These are phyloP conservation scores for Callimorpha dominula DNA, from an alignment of 2,888 invertebrate species.

Conservation along the genomic window DNA sequence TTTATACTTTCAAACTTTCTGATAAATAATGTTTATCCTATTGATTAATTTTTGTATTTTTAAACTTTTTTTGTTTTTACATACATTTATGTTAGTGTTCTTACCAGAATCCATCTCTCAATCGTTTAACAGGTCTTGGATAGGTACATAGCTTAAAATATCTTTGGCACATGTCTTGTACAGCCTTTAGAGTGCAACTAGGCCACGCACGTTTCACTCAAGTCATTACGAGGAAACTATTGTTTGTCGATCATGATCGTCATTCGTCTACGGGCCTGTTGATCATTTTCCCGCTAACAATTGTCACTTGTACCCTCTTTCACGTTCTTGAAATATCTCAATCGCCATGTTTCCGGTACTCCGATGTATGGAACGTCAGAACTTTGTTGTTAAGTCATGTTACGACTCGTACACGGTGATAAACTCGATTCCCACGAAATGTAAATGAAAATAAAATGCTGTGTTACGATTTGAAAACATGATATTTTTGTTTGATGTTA, in stretches of 20 bases:
- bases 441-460: constrained; percentile 20
- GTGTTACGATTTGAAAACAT: not conserved
- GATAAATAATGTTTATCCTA: too few species aligned
- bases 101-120: not conserved
- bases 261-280: constrained; percentile 48
- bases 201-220: constrained; percentile 55
- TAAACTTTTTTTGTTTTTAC: not conserved
- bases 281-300: constrained; percentile 58
- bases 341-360: constrained; percentile 26
- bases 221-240: constrained; percentile 69
- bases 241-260: constrained; percentile 56
- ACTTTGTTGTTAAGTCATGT: constrained; percentile 22
- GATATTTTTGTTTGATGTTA: not conserved
- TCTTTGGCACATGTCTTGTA: not conserved
- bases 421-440: constrained; percentile 32
- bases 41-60: too few species aligned
- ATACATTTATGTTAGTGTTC: not conserved
- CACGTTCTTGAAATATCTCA: constrained; percentile 60
- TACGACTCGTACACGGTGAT: constrained; percentile 11
- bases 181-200: constrained; percentile 64
- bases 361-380: constrained; percentile 27
- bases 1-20: too few species aligned
- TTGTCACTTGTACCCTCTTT: constrained; percentile 45
- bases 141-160: not conserved
- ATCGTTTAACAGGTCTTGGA: not conserved